Conservation (phyloP, 2,797 vertebrate species). For the Nyctibius grandis region DNA sequence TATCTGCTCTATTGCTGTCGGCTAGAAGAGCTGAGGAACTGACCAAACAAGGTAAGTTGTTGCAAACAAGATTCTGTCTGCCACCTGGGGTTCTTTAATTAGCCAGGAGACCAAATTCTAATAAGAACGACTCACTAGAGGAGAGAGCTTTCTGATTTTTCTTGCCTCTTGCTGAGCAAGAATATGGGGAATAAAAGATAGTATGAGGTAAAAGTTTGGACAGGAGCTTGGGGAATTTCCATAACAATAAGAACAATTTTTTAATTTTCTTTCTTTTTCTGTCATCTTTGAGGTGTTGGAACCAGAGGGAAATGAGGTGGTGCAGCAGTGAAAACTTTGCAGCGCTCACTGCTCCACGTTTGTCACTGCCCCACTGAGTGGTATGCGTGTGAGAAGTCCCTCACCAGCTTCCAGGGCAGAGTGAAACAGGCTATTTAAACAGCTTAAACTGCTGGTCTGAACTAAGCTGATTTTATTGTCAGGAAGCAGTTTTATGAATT, state of each 20-base stretch:
- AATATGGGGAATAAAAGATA: not conserved
- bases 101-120: not conserved
- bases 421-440: not conserved
- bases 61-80: not conserved
- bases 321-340: not conserved
- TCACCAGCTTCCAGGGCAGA: not conserved
- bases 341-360: not conserved
- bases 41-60: conserved; percentile 4
- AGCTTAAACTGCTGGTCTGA: not conserved
- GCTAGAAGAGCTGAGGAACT: not conserved
- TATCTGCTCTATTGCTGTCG: not conserved
- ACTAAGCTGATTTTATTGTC: not conserved
- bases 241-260: not conserved
- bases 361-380: not conserved
- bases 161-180: not conserved
- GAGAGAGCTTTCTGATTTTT: not conserved
- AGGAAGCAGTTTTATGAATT: not conserved
- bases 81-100: conserved; percentile 26
- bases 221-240: not conserved
- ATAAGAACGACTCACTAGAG: not conserved
- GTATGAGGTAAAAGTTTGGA: not conserved
- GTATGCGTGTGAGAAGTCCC: not conserved
- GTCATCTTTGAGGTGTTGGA: not conserved
- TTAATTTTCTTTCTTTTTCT: not conserved
- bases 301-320: not conserved